Evolutionary conservation across 92 coral and sea anemone genomes (phyloP).

Genomic region (Phenganax subtilis): DNA sequence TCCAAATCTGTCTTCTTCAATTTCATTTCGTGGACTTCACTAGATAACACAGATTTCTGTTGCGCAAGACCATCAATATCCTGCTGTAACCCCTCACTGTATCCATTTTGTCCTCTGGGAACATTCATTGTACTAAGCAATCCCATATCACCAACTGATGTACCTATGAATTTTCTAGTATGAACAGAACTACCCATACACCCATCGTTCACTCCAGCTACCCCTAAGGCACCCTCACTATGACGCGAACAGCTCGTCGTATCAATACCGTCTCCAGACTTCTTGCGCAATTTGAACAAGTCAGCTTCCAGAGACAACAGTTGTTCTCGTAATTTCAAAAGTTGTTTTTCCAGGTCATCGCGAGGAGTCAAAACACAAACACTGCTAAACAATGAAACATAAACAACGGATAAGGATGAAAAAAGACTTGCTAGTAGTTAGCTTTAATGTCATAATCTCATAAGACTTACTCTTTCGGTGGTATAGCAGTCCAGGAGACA

Average conservation of each 20-base stretch:
- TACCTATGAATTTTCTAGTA: no score
- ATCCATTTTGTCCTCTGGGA: neutral
- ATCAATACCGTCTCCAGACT: constrained; percentile 40
- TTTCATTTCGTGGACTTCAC: constrained; percentile 67
- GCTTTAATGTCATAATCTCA: no score
- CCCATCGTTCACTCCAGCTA: neutral
- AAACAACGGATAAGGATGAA: no score
- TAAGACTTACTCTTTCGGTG: constrained; percentile 3
- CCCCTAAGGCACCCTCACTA: neutral
- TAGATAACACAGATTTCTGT: constrained; percentile 62
- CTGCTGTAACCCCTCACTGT: neutral
- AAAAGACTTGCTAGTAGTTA: no score
- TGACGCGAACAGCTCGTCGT: constrained; percentile 1
- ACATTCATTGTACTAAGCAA: no score
- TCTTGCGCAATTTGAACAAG: constrained; percentile 30
- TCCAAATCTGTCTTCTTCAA: constrained; percentile 60
- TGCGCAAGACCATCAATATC: constrained; percentile 27
- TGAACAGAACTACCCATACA: constrained; percentile 1
- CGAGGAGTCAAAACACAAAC: neutral
- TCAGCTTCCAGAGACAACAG: constrained; percentile 21
- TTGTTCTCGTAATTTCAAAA: constrained; percentile 16
- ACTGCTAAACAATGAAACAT: no score
- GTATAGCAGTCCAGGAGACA: constrained; percentile 16
- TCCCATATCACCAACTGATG: no score
- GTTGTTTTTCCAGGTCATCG: constrained; percentile 33